These are phyloP conservation scores for Thymelicus lineola DNA, from an alignment of 2,888 invertebrate species.

Conservation along the genomic window DNA sequence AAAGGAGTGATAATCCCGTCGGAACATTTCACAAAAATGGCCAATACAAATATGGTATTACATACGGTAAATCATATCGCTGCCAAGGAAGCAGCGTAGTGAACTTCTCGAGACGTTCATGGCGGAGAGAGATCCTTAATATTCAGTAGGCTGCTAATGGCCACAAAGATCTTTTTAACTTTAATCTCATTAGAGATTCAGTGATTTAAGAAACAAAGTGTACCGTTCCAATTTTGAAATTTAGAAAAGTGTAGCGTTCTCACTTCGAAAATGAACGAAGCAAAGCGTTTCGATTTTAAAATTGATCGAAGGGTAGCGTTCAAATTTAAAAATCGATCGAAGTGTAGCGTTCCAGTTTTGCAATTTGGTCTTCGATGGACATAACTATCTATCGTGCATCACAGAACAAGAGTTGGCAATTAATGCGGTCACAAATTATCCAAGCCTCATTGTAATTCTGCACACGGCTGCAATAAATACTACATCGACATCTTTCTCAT, in stretches of 20 bases:
- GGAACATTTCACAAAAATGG: no score
- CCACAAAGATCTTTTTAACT: no score
- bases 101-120: not conserved
- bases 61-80: no score
- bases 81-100: not conserved
- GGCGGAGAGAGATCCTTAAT: not conserved
- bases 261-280: not conserved
- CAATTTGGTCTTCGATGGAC: not conserved
- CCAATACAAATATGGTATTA: no score
- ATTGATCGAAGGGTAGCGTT: not conserved
- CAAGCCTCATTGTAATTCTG: conserved; percentile 28
- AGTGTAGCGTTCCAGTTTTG: not conserved
- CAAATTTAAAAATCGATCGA: not conserved
- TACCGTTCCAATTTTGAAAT: not conserved
- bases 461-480: conserved; percentile 39
- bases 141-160: no score
- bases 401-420: conserved; percentile 28
- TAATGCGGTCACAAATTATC: conserved; percentile 27
- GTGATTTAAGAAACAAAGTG: no score
- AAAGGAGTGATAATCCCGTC: no score
- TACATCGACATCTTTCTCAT: conserved; percentile 37
- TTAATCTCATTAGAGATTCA: no score
- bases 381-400: not conserved
- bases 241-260: not conserved
- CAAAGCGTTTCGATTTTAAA: not conserved